These are phyloP conservation scores for Todus mexicanus DNA, from an alignment of 2,797 vertebrate species.

Conservation along the genomic window DNA sequence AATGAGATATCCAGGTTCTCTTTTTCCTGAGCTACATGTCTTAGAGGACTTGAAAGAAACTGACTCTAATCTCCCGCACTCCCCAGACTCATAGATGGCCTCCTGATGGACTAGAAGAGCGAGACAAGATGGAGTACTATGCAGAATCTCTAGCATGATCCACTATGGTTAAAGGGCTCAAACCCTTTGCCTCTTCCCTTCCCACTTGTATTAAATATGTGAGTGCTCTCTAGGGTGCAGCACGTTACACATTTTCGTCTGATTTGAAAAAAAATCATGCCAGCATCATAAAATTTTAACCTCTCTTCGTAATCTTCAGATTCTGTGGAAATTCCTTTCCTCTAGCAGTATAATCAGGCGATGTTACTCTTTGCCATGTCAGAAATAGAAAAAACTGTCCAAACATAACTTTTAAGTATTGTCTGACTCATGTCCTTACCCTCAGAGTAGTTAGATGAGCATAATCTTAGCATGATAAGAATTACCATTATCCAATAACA, in stretches of 20 bases:
- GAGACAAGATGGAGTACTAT: background rate
- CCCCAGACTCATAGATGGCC: background rate
- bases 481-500: background rate
- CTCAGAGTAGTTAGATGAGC: background rate
- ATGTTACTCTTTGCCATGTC: background rate
- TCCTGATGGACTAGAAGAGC: background rate
- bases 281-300: background rate
- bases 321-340: background rate
- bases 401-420: background rate
- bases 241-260: background rate
- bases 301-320: background rate
- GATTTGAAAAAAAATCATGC: background rate
- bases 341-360: background rate
- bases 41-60: background rate
- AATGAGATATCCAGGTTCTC: background rate
- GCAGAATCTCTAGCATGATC: background rate
- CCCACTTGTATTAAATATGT: background rate
- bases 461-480: background rate
- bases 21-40: background rate
- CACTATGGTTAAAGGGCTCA: background rate
- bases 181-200: background rate
- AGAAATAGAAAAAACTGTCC: background rate
- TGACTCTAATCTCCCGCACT: background rate
- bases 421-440: too few relatives aligned
- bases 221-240: background rate